phyloP scores from a whole-genome alignment of 2,113 vertebrate genomes.

The Limnothrissa miodon region DNA sequence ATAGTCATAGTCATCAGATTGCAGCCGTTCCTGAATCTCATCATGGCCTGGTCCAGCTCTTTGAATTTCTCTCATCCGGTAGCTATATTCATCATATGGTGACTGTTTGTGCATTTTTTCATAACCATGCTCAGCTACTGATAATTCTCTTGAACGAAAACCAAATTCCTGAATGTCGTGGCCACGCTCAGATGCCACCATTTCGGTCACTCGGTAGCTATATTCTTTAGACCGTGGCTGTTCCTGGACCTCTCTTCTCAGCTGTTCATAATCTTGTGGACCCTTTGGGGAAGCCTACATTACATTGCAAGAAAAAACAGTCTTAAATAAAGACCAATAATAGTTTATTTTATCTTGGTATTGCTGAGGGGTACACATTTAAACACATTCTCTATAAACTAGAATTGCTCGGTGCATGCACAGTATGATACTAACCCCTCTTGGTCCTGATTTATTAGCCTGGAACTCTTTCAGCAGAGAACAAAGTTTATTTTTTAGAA shows the following conservation, averaged over 20 bases:
- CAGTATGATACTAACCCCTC: not conserved
- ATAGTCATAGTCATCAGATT: not conserved
- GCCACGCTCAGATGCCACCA: not conserved
- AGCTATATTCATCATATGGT: not conserved
- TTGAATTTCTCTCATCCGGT: not conserved
- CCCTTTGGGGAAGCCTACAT: not conserved
- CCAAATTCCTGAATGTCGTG: not conserved
- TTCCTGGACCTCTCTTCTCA: not conserved
- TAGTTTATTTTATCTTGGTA: too few relatives aligned
- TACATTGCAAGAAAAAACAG: not conserved
- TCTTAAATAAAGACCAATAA: not conserved
- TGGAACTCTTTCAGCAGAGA: constrained; percentile 2
- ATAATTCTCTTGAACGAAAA: not conserved
- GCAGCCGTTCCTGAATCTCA: not conserved
- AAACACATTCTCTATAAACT: not conserved
- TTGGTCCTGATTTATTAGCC: not conserved
- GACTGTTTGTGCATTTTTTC: not conserved
- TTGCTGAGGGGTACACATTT: not conserved
- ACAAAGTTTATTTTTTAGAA: not conserved
- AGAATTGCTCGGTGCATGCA: not conserved
- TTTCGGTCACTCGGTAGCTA: not conserved
- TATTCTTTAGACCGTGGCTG: not conserved
- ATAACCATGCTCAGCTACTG: not conserved
- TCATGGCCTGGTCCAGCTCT: not conserved
- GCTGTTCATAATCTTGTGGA: not conserved